Percentiles rank a stretch among this genome's conserved stretches.
These are phyloP conservation scores for Lepus europaeus DNA, from an alignment of 2,113 vertebrate genomes.

Conservation along the genomic window DNA sequence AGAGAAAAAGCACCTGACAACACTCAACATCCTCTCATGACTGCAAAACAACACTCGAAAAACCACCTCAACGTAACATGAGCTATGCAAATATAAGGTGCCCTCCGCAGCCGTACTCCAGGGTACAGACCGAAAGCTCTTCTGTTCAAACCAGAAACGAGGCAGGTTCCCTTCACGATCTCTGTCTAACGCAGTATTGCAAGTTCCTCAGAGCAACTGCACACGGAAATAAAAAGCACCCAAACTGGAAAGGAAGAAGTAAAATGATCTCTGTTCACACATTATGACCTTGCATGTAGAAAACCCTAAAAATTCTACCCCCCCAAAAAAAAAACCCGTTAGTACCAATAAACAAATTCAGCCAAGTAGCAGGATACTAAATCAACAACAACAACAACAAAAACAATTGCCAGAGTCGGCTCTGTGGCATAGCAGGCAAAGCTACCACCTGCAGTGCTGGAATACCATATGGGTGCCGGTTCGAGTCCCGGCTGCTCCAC, in stretches of 20 bases:
- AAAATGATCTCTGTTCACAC: background rate
- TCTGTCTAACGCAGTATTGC: background rate
- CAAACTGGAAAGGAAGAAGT: background rate
- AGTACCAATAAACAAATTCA: background rate
- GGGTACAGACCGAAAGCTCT: background rate
- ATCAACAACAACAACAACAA: background rate
- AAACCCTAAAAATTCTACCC: background rate
- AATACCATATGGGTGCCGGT: too few relatives aligned
- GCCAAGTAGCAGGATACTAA: background rate
- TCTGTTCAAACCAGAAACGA: background rate
- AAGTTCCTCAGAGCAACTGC: background rate
- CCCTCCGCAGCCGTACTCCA: background rate
- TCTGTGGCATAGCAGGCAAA: too few relatives aligned
- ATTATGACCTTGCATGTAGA: background rate
- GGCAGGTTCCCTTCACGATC: background rate
- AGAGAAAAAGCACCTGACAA: background rate
- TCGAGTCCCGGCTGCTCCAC: too few relatives aligned
- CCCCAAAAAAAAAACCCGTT: too few relatives aligned
- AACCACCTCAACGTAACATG: background rate
- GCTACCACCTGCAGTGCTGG: too few relatives aligned
- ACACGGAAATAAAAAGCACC: background rate
- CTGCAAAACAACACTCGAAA: background rate
- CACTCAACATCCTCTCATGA: background rate
- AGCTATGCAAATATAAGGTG: background rate
- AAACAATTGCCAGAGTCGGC: too few relatives aligned